Evolutionary conservation across 2,888 invertebrate species (phyloP).

Genomic region (Sinhomidia bicolor): DNA sequence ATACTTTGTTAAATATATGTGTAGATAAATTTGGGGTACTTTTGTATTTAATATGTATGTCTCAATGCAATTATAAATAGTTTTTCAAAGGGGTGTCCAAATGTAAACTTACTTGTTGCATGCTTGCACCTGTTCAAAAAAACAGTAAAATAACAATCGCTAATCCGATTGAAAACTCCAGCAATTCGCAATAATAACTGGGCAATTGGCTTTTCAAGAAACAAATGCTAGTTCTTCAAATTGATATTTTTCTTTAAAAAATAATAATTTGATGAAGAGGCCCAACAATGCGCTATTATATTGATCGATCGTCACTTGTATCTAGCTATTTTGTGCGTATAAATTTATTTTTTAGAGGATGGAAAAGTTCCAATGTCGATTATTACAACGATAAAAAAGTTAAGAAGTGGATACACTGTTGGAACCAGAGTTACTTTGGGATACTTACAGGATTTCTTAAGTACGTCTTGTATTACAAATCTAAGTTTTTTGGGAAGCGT

Average conservation of each 20-base stretch:
- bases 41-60: not conserved
- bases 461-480: constrained; percentile 98
- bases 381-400: constrained; percentile 98
- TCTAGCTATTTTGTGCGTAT: not conserved
- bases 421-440: constrained; percentile 99
- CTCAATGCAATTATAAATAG: too few species aligned
- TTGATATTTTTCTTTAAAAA: too few species aligned
- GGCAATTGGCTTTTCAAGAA: not conserved
- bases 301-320: not conserved
- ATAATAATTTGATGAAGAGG: not conserved
- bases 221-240: too few species aligned
- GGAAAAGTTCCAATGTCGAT: constrained; percentile 96
- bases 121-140: constrained; percentile 1
- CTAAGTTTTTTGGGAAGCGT: constrained; percentile 96
- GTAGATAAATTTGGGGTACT: not conserved
- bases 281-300: not conserved
- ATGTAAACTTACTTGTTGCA: constrained; percentile 1
- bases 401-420: constrained; percentile 99
- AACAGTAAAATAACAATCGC: not conserved
- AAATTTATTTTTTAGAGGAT: constrained; percentile 87
- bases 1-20: not conserved
- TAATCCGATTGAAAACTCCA: constrained; percentile 49
- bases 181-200: constrained; percentile 45
- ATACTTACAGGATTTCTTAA: constrained; percentile 96
- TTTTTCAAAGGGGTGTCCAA: not conserved